phyloP scores from a whole-genome alignment of 2,113 vertebrate species.

The Atrichornis clamosus region DNA sequence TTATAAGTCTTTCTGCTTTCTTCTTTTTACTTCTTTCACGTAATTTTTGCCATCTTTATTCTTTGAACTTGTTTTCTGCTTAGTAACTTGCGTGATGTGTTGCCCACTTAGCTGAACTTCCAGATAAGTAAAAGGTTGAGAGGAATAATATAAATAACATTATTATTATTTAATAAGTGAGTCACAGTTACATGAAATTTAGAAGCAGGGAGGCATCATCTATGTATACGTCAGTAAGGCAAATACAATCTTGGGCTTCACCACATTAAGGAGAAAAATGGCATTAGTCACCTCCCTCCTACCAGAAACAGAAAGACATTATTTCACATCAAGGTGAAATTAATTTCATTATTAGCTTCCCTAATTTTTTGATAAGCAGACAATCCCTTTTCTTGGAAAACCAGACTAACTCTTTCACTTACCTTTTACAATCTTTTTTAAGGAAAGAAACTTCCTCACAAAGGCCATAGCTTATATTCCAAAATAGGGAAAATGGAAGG shows the following conservation, averaged over 20 bases:
- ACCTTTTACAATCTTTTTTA: background rate
- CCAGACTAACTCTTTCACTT: background rate
- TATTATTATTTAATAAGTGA: background rate
- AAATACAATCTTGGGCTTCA: background rate
- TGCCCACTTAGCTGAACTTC: background rate
- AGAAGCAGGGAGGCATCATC: background rate
- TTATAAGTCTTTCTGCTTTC: background rate
- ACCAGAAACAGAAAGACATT: background rate
- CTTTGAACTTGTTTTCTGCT: background rate
- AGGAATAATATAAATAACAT: background rate
- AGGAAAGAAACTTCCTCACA: background rate
- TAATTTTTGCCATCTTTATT: background rate
- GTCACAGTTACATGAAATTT: background rate
- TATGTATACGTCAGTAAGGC: background rate
- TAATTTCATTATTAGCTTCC: background rate
- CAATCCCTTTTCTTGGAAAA: background rate
- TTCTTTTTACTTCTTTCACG: background rate
- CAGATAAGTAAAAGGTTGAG: background rate
- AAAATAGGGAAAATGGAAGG: background rate
- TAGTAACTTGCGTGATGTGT: background rate
- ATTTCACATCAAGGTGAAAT: background rate
- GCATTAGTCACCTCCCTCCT: background rate
- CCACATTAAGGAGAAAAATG: background rate
- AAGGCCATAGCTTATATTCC: background rate
- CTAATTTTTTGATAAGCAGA: background rate